These are phyloP conservation scores for Chamaetylas fuelleborni DNA, from an alignment of 2,113 vertebrate genomes.

Conservation along the genomic window DNA sequence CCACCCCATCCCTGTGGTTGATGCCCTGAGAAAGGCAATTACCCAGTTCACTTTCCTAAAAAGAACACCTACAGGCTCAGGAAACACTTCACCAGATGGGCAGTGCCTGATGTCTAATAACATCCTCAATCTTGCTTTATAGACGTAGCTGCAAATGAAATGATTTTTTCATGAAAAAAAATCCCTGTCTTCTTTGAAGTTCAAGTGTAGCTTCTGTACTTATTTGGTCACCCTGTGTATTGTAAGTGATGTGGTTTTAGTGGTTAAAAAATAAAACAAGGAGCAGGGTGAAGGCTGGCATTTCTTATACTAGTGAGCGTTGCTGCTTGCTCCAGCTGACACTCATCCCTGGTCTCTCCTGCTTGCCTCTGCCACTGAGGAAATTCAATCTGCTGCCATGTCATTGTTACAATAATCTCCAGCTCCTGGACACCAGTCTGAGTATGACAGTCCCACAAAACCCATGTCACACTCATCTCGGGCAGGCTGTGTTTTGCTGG, in stretches of 20 bases:
- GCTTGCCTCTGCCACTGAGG: neutral
- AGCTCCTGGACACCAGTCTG: conserved; percentile 9
- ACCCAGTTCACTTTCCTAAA: conserved; percentile 13
- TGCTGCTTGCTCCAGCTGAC: neutral
- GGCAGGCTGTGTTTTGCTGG: neutral
- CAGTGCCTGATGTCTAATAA: conserved; percentile 5
- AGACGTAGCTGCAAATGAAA: neutral
- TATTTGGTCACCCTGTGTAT: neutral
- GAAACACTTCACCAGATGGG: neutral
- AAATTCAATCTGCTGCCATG: neutral
- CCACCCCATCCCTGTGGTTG: neutral
- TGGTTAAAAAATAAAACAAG: neutral
- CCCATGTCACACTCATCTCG: neutral
- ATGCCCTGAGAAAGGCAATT: conserved; percentile 56
- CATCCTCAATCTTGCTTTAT: conserved; percentile 16
- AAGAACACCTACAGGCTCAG: conserved; percentile 5
- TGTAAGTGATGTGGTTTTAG: neutral
- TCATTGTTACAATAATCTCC: neutral
- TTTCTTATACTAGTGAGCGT: neutral
- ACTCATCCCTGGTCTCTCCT: neutral
- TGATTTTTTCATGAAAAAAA: neutral
- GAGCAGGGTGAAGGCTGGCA: neutral
- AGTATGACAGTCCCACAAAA: conserved; percentile 6
- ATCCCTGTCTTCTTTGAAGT: neutral
- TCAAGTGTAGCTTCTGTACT: neutral